phyloP scores from a whole-genome alignment of 2,888 invertebrate species.

The Phalera bucephala region DNA sequence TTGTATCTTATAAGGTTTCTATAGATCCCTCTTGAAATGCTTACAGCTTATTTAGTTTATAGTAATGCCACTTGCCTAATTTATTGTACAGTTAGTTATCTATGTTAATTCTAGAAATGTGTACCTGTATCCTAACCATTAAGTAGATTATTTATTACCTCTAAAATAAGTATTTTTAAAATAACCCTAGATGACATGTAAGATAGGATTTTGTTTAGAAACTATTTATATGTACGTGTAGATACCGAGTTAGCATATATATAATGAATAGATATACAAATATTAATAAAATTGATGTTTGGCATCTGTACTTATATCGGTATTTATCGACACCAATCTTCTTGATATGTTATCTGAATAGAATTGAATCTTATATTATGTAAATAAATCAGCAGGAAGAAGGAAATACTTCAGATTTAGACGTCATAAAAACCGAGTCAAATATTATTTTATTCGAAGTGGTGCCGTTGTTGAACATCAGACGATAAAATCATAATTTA shows the following conservation, averaged over 20 bases:
- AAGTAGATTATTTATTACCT: conserved; percentile 33
- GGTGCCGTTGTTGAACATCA: background rate
- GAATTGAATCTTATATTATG: too few relatives aligned
- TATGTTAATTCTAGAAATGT: conserved; percentile 13
- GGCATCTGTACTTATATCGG: conserved; percentile 30
- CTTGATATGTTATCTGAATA: too few relatives aligned
- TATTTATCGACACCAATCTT: conserved; percentile 12
- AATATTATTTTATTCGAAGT: too few relatives aligned
- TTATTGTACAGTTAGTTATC: conserved; percentile 13
- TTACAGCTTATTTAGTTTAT: too few relatives aligned
- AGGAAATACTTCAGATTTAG: too few relatives aligned
- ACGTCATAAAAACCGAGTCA: too few relatives aligned
- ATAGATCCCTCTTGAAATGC: too few relatives aligned
- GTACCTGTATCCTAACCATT: conserved; percentile 41
- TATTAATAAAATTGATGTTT: conserved; percentile 15
- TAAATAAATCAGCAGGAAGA: too few relatives aligned
- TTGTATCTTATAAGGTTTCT: too few relatives aligned
- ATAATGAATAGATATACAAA: background rate
- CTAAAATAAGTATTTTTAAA: conserved; percentile 12
- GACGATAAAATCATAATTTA: background rate
- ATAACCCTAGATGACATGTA: background rate
- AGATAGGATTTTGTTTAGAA: background rate
- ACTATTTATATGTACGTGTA: background rate
- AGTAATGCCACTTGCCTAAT: conserved; percentile 1
- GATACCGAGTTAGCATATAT: background rate